These are phyloP conservation scores for Prietella phreatophila DNA, from an alignment of 2,113 vertebrate species.

Conservation along the genomic window DNA sequence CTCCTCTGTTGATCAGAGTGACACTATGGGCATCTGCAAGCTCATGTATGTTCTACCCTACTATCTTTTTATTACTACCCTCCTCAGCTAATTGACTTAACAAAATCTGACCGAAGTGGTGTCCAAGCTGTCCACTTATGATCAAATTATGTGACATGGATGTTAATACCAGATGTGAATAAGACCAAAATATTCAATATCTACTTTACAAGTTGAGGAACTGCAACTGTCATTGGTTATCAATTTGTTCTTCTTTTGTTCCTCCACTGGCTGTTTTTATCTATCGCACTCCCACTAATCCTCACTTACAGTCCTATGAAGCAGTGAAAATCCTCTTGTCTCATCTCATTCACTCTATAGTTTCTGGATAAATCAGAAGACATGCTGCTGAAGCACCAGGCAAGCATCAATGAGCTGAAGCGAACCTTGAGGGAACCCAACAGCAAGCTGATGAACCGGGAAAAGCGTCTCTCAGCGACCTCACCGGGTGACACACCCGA, in stretches of 20 bases:
- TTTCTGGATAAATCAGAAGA: conserved; percentile 97
- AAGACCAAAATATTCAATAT: background rate
- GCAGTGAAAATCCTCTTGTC: conserved; percentile 17
- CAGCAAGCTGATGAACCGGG: conserved; percentile 89
- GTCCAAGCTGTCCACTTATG: background rate
- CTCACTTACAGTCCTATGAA: background rate
- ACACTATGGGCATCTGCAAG: background rate
- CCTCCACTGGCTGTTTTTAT: background rate
- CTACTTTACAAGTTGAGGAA: background rate
- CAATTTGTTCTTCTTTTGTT: background rate
- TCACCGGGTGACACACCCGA: conserved; percentile 86
- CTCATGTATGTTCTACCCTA: background rate
- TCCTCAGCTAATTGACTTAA: background rate
- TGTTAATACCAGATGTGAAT: background rate
- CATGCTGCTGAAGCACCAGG: conserved; percentile 95
- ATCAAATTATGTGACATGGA: background rate
- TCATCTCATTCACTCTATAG: conserved; percentile 62
- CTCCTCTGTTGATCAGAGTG: background rate
- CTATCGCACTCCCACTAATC: background rate
- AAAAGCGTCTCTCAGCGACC: conserved; percentile 82
- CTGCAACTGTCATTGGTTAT: background rate
- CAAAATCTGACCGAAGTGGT: background rate
- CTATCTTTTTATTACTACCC: background rate
- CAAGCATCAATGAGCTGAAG: conserved; percentile 98
- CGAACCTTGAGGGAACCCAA: conserved; percentile 91